Evolutionary conservation across 2,888 invertebrate genomes (phyloP).

Genomic region (Crepidodera aurea): DNA sequence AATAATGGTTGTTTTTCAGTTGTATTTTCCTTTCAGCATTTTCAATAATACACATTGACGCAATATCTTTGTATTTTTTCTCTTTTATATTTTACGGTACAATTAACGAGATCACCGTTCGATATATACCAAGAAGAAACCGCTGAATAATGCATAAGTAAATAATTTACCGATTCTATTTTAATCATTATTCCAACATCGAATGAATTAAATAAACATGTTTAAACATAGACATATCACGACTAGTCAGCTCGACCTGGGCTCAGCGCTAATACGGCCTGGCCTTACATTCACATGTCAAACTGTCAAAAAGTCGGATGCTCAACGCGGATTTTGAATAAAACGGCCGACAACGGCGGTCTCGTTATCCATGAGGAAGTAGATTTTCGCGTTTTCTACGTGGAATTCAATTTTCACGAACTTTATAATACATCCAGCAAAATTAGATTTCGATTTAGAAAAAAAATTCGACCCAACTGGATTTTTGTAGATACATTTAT

Average conservation of each 20-base stretch:
- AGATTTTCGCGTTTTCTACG: background rate
- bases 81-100: no score
- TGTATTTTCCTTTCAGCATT: no score
- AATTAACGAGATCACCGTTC: no score
- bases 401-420: background rate
- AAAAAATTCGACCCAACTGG: no score
- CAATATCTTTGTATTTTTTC: no score
- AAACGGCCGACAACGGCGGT: conserved; percentile 4
- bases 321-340: conserved; percentile 8
- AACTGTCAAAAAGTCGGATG: conserved; percentile 5
- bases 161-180: conserved; percentile 4
- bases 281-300: conserved; percentile 17
- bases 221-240: conserved; percentile 19
- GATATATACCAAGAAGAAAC: background rate
- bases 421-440: background rate
- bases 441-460: no score
- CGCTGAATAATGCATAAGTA: background rate
- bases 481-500: no score
- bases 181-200: conserved; percentile 12
- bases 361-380: background rate
- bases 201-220: conserved; percentile 17
- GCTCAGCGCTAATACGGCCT: conserved; percentile 1
- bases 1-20: no score
- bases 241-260: background rate
- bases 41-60: no score